Evolutionary conservation across 2,888 invertebrate genomes (phyloP), one percentile per base, ranked within the genome.

Genomic region (Zhengitettix transpicula): DNA sequence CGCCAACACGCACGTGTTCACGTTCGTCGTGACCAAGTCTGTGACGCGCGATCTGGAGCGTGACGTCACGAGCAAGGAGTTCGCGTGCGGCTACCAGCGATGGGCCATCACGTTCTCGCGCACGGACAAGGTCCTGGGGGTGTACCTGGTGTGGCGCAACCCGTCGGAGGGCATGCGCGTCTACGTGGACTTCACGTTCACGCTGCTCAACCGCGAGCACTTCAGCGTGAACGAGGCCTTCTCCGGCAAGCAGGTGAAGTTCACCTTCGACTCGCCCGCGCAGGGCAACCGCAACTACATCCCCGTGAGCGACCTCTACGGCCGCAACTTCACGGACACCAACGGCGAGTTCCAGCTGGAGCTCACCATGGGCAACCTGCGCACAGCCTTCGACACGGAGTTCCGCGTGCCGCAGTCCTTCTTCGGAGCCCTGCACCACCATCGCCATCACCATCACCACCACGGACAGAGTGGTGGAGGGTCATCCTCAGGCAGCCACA

Each of bases 311-410:
- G 86, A 86, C 68, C 79, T 87, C 64, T 82, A 81, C 72, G 76
- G 79, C 56, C 77, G 88, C 62, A 81, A 82, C 67, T 89, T 88
- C 70, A 83, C 86, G 56, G 88, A 89, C 71, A 81, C 84, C 15
- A 86, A 85, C 65, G 88, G 88, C 40, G 88, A 89, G 71, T 87
- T 88, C 69, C 83, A 88, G 67, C 77, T 89, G 64, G 89, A 89
- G 71, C 75, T 89, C 61, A 83, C 83, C 62, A 83, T 89, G 79
- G 81, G 85, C 42, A 84, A 85, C 67, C 81, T 87, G 60, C 77
- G 83, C 65, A 87, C 87, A 17, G 75, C 85, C n/a, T 88, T 83
- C 72, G 83, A 86, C 65, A 82, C 84, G 63, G 85, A 85, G 69
- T 76, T 87, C 62, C 77, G 70, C 42, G 76, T 84, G 52, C 82